phyloP scores from a whole-genome alignment of 1,140 invertebrate genomes.

The Gonatopus flavifemur region DNA sequence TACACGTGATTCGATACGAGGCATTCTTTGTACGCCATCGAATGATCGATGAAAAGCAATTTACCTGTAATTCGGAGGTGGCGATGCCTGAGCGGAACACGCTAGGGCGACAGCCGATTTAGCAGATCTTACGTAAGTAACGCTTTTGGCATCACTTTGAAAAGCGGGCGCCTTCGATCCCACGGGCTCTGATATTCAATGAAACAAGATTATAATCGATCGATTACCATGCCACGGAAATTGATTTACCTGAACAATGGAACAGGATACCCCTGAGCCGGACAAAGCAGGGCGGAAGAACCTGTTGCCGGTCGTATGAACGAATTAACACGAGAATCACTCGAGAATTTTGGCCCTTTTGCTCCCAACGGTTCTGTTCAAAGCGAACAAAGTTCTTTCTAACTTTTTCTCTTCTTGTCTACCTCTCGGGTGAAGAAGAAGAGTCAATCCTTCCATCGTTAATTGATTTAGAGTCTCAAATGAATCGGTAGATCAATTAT shows the following conservation, averaged over 20 bases:
- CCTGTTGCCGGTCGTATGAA: conserved; percentile 59
- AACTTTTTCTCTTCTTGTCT: too few relatives aligned
- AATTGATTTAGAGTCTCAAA: too few relatives aligned
- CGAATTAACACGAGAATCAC: conserved; percentile 52
- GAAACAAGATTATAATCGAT: too few relatives aligned
- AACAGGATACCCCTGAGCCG: conserved; percentile 69
- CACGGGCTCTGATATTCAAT: conserved; percentile 70
- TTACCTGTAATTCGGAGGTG: conserved; percentile 60
- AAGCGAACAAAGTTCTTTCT: too few relatives aligned
- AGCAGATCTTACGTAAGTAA: conserved; percentile 59
- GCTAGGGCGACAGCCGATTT: conserved; percentile 51
- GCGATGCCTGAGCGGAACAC: conserved; percentile 63
- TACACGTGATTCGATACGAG: too few relatives aligned
- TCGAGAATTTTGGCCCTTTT: conserved; percentile 67
- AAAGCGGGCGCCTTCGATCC: conserved; percentile 69
- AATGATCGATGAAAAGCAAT: neutral
- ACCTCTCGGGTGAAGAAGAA: too few relatives aligned
- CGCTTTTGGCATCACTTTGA: conserved; percentile 67
- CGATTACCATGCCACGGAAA: too few relatives aligned
- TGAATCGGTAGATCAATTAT: too few relatives aligned
- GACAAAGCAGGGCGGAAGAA: conserved; percentile 64
- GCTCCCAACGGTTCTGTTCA: conserved; percentile 70
- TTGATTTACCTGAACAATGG: conserved; percentile 68
- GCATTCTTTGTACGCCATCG: too few relatives aligned
- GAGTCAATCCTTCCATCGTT: too few relatives aligned